phyloP scores from a whole-genome alignment of 2,888 invertebrate species.

The Diadegma fenestrale region DNA sequence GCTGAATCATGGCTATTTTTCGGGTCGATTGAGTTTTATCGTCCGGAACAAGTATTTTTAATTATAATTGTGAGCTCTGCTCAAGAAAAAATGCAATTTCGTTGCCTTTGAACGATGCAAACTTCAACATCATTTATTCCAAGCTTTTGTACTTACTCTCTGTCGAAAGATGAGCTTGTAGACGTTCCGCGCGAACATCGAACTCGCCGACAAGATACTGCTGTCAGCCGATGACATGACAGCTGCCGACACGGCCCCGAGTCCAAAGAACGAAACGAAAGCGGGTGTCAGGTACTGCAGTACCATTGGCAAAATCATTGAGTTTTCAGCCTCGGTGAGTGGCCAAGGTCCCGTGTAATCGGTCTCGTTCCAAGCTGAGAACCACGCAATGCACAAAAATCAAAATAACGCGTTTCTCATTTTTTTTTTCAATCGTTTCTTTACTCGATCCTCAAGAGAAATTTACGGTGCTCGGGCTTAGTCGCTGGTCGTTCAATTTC shows the following conservation, averaged over 20 bases:
- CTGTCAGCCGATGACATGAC: slow-evolving; percentile 99
- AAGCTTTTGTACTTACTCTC: slow-evolving; percentile 88
- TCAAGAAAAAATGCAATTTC: too few relatives aligned
- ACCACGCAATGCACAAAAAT: not conserved
- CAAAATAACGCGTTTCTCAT: not conserved
- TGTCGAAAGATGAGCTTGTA: slow-evolving; percentile 99
- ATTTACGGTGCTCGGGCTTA: not conserved
- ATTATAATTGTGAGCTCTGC: too few relatives aligned
- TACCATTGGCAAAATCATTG: slow-evolving; percentile 98
- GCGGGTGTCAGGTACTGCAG: slow-evolving; percentile 98
- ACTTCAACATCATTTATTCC: too few relatives aligned
- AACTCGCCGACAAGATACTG: slow-evolving; percentile 98
- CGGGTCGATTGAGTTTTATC: too few relatives aligned
- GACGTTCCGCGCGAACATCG: slow-evolving; percentile 99
- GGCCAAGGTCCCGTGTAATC: slow-evolving; percentile 92
- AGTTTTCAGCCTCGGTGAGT: slow-evolving; percentile 91
- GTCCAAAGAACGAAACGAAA: slow-evolving; percentile 98
- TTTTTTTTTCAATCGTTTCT: slow-evolving; percentile 60
- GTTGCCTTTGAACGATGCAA: too few relatives aligned
- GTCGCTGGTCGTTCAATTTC: too few relatives aligned
- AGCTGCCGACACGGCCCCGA: slow-evolving; percentile 99
- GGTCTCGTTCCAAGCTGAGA: slow-evolving; percentile 97
- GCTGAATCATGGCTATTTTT: too few relatives aligned
- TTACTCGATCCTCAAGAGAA: slow-evolving; percentile 40
- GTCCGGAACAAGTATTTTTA: too few relatives aligned